Evolutionary conservation across 2,888 invertebrate genomes (phyloP).

Genomic region (Chironomus tentans): DNA sequence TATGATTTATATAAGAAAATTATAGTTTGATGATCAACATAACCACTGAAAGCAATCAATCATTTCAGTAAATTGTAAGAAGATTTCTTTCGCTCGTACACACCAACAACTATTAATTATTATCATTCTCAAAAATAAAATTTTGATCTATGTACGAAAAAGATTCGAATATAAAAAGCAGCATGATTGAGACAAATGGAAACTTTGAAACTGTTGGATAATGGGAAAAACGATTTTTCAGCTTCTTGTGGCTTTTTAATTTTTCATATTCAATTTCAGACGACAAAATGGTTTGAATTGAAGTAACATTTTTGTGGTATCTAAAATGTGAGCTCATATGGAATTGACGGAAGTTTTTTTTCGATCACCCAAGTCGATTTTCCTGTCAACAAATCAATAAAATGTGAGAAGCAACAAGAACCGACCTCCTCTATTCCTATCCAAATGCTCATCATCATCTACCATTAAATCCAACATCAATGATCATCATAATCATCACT

Average conservation of each 20-base stretch:
- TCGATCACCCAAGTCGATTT: neutral
- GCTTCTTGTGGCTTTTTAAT: too few species aligned
- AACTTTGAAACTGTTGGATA: too few species aligned
- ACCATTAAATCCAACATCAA: neutral
- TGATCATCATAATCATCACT: neutral
- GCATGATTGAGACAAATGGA: too few species aligned
- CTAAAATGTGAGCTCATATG: neutral
- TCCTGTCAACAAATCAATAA: conserved; percentile 16
- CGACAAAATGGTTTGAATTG: too few species aligned
- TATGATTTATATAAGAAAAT: conserved; percentile 19
- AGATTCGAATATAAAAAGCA: too few species aligned
- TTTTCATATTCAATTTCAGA: too few species aligned
- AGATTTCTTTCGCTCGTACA: neutral
- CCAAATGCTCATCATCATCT: neutral
- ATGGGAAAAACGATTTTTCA: too few species aligned
- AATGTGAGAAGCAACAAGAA: conserved; percentile 15
- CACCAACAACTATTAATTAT: neutral
- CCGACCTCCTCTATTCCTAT: neutral
- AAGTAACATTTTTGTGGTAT: too few species aligned
- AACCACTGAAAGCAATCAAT: conserved; percentile 25
- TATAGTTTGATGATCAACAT: conserved; percentile 26
- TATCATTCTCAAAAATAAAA: neutral
- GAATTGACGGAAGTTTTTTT: neutral
- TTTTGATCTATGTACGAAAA: too few species aligned
- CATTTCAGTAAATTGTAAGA: conserved; percentile 8